A percentile compares a stretch with the other conserved stretches of the same genome.
Conservation (phyloP, 2,888 invertebrate species). For the Drosophila longiperda region DNA sequence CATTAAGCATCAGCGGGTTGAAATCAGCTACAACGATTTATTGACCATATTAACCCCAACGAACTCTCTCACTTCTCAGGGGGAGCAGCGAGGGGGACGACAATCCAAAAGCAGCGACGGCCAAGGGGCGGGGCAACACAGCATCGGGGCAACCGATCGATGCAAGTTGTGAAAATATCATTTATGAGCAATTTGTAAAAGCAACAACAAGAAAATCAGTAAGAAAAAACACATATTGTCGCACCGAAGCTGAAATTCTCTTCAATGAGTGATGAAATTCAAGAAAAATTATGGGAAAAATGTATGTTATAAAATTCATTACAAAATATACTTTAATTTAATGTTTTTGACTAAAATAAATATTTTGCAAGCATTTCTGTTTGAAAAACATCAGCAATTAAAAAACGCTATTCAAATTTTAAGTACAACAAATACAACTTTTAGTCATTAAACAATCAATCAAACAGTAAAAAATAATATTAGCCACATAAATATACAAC, state of each 20-base stretch:
- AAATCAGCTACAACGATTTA: constrained; percentile 77
- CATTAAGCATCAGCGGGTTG: constrained; percentile 70
- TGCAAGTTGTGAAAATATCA: constrained; percentile 83
- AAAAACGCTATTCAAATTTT: neutral
- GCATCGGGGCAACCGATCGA: constrained; percentile 67
- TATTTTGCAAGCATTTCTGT: neutral
- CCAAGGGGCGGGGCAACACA: constrained; percentile 13
- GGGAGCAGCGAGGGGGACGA: neutral
- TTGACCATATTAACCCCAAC: constrained; percentile 76
- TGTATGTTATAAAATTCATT: neutral
- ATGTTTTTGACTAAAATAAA: neutral
- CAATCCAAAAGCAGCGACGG: constrained; percentile 4
- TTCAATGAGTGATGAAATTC: neutral
- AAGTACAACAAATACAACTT: neutral
- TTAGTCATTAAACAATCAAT: neutral
- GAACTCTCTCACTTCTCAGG: constrained; percentile 73
- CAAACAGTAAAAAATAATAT: neutral
- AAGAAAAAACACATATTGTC: neutral
- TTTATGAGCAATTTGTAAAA: constrained; percentile 82
- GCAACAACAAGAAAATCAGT: constrained; percentile 19
- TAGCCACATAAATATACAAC: neutral
- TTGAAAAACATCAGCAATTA: neutral
- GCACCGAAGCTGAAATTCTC: constrained; percentile 22
- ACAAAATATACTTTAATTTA: neutral
- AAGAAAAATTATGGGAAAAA: neutral